Evolutionary conservation across 2,113 vertebrate genomes (phyloP), one percentile per base, ranked within the genome.

Genomic region (Poeciliopsis retropinna): DNA sequence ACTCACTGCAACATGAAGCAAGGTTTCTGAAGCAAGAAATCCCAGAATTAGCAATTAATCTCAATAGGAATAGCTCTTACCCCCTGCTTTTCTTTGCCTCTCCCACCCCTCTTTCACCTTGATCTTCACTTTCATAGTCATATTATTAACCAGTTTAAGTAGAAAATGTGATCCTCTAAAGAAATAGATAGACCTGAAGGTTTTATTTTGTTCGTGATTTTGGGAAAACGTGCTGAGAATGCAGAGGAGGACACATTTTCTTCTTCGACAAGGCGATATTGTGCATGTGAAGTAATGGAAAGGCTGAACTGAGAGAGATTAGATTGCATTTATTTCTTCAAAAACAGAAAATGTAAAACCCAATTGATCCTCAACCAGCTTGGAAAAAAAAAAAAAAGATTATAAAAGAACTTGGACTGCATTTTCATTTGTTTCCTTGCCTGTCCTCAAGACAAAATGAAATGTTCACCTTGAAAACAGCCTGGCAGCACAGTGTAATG

Each of bases 41-140:
- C 62, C 63, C 47, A 72, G 76, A 70, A 81, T 71, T 70, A 87
- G 76, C 39, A 61, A 73, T 73, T 80, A 54, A 83, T 65, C 39
- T 73, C 54, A 75, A 82, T 37, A 68, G 60, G 70, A 72, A 39
- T 70, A 64, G 67, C 85, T 73, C 60, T 3, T 13, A 13, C 69
- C 60, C 19, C 44, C 66, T 80, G 69, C 67, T 30, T 32, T 51
- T 51, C 17, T 68, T 31, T 8, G 57, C 64, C 37, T 83, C 60
- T 61, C 9, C 37, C 17, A 1, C 60, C 13, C 47, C 66, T 72
- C 47, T 31, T 76, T 81, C 27, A 12, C 54, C 57, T 75, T 86
- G 61, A 82, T 79, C 76, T 82, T 70, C n/a, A 79, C 66, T 91
- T 86, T 88, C 85, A 88, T 65, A 80, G 66, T 19, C 70, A 67